Percentiles rank a stretch among this genome's conserved stretches.
phyloP scores from a whole-genome alignment of 2,888 invertebrate species.

The Timandra comae region DNA sequence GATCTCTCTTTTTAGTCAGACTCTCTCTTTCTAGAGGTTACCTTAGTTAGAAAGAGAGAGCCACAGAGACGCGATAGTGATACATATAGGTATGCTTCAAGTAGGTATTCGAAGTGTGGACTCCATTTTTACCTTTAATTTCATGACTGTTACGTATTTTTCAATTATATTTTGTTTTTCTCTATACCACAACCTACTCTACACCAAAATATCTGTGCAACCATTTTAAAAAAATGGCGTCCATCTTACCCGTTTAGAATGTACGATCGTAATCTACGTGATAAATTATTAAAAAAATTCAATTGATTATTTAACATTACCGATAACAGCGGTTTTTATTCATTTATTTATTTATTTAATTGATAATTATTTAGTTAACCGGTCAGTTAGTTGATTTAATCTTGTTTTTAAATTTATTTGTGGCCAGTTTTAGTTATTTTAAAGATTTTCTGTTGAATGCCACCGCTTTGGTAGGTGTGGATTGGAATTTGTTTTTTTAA shows the following conservation, averaged over 20 bases:
- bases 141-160: too few species aligned
- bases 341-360: slow-evolving; percentile 55
- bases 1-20: too few species aligned
- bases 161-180: too few species aligned
- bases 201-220: slow-evolving; percentile 43
- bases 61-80: too few species aligned
- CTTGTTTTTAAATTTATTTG: background rate
- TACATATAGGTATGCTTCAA: too few species aligned
- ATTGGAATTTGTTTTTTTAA: too few species aligned
- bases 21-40: too few species aligned
- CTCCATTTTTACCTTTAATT: too few species aligned
- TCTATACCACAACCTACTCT: too few species aligned
- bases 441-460: slow-evolving; percentile 2
- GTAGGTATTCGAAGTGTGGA: too few species aligned
- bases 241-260: slow-evolving; percentile 44
- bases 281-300: slow-evolving; percentile 67
- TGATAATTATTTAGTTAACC: slow-evolving; percentile 56
- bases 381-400: slow-evolving; percentile 9
- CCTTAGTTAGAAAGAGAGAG: too few species aligned
- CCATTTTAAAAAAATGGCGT: slow-evolving; percentile 48
- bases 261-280: slow-evolving; percentile 54
- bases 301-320: slow-evolving; percentile 59
- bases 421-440: slow-evolving; percentile 1
- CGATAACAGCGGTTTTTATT: slow-evolving; percentile 51
- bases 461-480: slow-evolving; percentile 3